Base-by-base conservation (phyloP, 2,113 vertebrate species). In the Calyptomena viridis region DNA sequence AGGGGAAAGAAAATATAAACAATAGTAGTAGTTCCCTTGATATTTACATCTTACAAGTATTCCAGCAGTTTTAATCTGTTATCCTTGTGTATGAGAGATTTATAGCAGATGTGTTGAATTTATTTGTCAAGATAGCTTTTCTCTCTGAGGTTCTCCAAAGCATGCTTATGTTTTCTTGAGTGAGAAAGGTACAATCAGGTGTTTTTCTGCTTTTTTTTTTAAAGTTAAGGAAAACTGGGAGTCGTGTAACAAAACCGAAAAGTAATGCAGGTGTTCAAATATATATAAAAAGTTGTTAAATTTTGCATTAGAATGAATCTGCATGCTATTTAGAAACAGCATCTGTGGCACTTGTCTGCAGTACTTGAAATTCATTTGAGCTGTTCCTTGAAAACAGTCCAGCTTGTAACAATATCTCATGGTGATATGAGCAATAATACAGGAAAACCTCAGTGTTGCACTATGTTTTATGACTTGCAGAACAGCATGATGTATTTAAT, bases 401-500 rank as follows among this genome's bases (percentile, higher is more conserved):
- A 76, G 53, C 31, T 46, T 87, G 37, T 75, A 94, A 83, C 94
- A 94, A 72, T 93, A 94, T 94, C 93, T 96, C 95, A 87, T 42
- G 63, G 89, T 89, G 89, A 94, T 85, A 46, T 66, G 89, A 94
- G 81, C 87, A 87, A 85, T 96, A 95, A 91, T 76, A 85, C 28
- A 91, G 87, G 72, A 69, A 91, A 95, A 66, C 35, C 22, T 95
- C 62, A 58, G 1, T 77, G 72, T 53, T 94, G 58, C 53, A 31
- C 62, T 75, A 2, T 91, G 82, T 87, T 94, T 95, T 95, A 95
- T 66, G 94, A 91, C 81, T 94, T 62, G 63, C 53, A 85, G 89
- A 85, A 42, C 53, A 94, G 24, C 79, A 63, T 88, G 90, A 92
- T 92, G 25, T 92, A 86, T 94, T 96, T 92, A 93, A 96, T 88